A percentile compares a stretch with the other conserved stretches of the same genome.
phyloP scores from a whole-genome alignment of 2,888 invertebrate species.

The Sesamia inferens region DNA sequence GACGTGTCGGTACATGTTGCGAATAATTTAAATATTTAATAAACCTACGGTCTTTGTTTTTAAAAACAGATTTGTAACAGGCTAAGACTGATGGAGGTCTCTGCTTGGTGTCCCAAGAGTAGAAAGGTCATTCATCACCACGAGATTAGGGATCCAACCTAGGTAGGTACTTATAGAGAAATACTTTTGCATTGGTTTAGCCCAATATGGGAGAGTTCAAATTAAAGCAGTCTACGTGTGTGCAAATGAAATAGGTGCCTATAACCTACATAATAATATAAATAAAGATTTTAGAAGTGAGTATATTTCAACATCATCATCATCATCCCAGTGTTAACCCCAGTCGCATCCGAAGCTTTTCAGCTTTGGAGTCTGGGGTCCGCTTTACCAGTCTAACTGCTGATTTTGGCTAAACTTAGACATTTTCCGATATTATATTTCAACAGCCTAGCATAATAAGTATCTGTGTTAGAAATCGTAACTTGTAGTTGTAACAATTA shows the following conservation, averaged over 20 bases:
- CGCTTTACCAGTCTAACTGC: no score
- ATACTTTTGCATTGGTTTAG: not conserved
- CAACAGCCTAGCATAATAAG: not conserved
- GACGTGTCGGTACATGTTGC: not conserved
- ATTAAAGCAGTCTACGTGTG: not conserved
- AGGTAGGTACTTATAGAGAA: not conserved
- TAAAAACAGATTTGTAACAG: not conserved
- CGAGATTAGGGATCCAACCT: not conserved
- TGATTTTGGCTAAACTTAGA: no score
- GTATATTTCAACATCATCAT: not conserved
- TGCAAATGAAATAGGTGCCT: not conserved
- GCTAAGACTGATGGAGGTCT: no score
- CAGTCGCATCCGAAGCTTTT: no score
- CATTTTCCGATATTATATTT: no score
- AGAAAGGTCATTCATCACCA: no score
- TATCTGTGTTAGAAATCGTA: not conserved
- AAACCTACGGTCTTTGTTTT: not conserved
- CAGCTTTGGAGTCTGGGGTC: no score
- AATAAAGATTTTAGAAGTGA: not conserved
- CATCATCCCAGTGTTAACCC: no score
- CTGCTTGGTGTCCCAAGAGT: no score
- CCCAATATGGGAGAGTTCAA: not conserved
- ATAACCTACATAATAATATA: not conserved
- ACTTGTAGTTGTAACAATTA: not conserved
- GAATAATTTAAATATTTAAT: no score